These are phyloP conservation scores for Hydrochoerus hydrochaeris DNA, from an alignment of 2,113 vertebrate species.

Conservation along the genomic window DNA sequence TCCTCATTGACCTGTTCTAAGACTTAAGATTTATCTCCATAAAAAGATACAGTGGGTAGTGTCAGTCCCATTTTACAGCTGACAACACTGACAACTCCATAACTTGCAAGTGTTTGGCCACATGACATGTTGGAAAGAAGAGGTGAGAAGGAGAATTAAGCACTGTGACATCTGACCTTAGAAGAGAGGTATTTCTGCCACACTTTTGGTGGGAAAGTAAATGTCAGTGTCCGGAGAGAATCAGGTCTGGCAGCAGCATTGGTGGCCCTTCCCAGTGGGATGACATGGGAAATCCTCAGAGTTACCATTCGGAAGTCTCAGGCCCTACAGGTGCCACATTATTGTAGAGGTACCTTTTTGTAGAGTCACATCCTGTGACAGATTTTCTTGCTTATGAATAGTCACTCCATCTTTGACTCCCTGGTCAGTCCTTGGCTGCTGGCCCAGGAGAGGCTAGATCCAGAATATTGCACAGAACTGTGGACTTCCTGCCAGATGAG, in stretches of 20 bases:
- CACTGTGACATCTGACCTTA: neutral
- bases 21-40: neutral
- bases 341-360: neutral
- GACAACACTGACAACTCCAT: neutral
- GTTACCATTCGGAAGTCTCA: neutral
- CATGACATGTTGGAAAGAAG: neutral
- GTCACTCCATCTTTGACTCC: neutral
- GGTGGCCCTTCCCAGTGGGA: neutral
- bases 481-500: neutral
- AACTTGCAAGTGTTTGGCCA: neutral
- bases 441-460: neutral
- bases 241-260: neutral
- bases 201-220: neutral
- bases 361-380: neutral
- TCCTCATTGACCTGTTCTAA: neutral
- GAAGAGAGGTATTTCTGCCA: neutral
- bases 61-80: neutral
- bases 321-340: neutral
- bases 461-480: neutral
- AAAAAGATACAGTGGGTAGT: neutral
- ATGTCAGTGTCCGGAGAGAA: neutral
- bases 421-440: neutral
- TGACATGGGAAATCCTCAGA: neutral
- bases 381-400: neutral
- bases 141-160: neutral